Evolutionary conservation across 2,113 vertebrate species (phyloP), one percentile per base, ranked within the genome.

Genomic region (Ctenodactylus gundi): DNA sequence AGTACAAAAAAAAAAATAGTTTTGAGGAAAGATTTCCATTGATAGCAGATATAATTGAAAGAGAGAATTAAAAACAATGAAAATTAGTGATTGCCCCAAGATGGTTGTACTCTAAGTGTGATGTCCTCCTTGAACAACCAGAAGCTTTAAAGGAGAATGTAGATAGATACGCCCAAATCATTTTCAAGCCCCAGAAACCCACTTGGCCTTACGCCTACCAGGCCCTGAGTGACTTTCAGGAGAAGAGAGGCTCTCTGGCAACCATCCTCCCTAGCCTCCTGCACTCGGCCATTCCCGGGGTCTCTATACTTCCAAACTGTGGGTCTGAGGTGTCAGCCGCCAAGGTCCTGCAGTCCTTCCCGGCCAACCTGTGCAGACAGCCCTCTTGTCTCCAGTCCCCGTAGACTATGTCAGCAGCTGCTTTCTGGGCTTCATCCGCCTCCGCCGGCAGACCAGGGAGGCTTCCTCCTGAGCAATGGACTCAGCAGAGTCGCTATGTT

Each of bases 211-310:
- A 95, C 7, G 62, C 85, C 6, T 97, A 73, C 92, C 97, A 92
- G 17, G 91, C 89, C 3, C 39, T 55, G 53, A 93, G 88, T 31
- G 97, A 96, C 27, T 95, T 98, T 53, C 93, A 96, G 29, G 86
- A 97, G 64, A 85, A 98, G 88, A 93, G 94, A 93, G 85, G 96
- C 73, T 96, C 94, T 57, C 80, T 97, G 92, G 53, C 70, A 34
- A 84, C 51, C 27, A 85, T 98, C 88, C 97, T 98, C 62, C 97
- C 97, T 27, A 44, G 41, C 93, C 58, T 70, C 98, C 90, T 97
- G 97, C 77, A 51, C n/a, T n/a, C n/a, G n/a, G n/a, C n/a, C n/a
- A 18, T 85, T 51, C 58, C 20, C 60, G 84, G 87, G 95, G 96
- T n/a, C n/a, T 64, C 96, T 94, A 0, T 86, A 72, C 91, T 98